Base-by-base conservation (phyloP, 2,113 vertebrate species). In the Dolichallabes microphthalmus region DNA sequence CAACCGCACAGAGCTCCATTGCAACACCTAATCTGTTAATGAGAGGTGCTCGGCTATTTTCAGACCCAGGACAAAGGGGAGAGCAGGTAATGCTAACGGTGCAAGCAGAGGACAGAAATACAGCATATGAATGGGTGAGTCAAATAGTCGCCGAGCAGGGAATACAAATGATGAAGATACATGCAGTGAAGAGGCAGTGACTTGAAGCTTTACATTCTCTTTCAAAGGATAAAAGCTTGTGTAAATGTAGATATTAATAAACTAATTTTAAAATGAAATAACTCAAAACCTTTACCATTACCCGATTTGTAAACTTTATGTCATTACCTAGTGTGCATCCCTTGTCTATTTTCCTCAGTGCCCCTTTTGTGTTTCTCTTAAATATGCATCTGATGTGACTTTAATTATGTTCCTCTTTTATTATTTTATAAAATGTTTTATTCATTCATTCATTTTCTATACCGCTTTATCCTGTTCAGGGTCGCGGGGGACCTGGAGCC, bases 1-100 rank as follows among this genome's bases (percentile, higher is more conserved):
- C 89, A 91, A 96, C 94, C 93, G 30, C 94, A 81, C 93, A 92
- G 88, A 93, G 93, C 96, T 95, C 96, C 94, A 95, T 95, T 94
- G 94, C 95, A 94, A 95, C 93, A 95, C 94, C 95, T 96, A 95
- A 96, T 96, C 95, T 96, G 93, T 95, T 97, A 97, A 98, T 96
- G 96, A 96, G 96, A 95, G 95, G 93, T 87, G 92, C 91, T 85
- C 93, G 89, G 95, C 93, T 97, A 95, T 96, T 96, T 96, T 94
- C 94, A 94, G 92, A 63, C 85, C 82, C 88, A 82, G 78, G 80
- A 88, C 58, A 73, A 87, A 85, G 64, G n/a, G 90, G 92, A 89
- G 94, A 91, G 66, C 11, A 20, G 78, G 77, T 81, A 66, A 88
- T 90, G 86, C 82, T 82, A 61, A 86, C 90, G 85, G 91, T 92